Conservation (phyloP, 2,113 vertebrate genomes). For the Bufo bufo region DNA sequence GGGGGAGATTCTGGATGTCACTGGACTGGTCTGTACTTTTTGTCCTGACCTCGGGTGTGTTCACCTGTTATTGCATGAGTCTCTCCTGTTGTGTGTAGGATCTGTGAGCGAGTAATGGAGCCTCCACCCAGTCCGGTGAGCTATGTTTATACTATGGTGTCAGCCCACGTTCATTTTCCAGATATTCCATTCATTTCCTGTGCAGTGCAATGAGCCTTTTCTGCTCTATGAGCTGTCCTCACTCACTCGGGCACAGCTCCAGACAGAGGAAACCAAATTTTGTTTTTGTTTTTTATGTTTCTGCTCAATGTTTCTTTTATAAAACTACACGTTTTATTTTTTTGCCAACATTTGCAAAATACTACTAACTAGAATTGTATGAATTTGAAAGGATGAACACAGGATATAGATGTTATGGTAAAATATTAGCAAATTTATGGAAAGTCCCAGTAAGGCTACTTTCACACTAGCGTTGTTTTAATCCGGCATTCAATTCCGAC, state of each 20-base stretch:
- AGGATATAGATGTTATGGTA: conserved; percentile 13
- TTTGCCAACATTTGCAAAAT: background rate
- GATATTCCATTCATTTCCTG: conserved; percentile 43
- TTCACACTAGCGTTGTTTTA: no score
- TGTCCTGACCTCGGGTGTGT: conserved; percentile 40
- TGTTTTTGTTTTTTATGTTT: background rate
- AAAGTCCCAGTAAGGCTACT: no score
- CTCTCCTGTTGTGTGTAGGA: conserved; percentile 20
- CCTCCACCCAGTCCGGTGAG: conserved; percentile 35
- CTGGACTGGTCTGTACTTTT: background rate
- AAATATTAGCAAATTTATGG: background rate
- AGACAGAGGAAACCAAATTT: background rate
- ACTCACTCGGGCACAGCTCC: background rate
- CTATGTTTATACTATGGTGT: conserved; percentile 39
- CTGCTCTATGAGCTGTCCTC: conserved; percentile 1
- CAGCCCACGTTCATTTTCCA: conserved; percentile 18
- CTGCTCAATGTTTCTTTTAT: background rate
- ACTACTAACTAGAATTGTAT: background rate
- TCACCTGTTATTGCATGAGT: conserved; percentile 31
- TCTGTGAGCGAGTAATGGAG: background rate
- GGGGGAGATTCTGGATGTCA: background rate
- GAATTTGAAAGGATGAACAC: background rate
- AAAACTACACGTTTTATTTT: background rate
- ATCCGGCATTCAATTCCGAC: no score
- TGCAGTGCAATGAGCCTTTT: background rate